These are phyloP conservation scores for Apodemus speciosus DNA, from an alignment of 2,113 vertebrate genomes.

Conservation along the genomic window DNA sequence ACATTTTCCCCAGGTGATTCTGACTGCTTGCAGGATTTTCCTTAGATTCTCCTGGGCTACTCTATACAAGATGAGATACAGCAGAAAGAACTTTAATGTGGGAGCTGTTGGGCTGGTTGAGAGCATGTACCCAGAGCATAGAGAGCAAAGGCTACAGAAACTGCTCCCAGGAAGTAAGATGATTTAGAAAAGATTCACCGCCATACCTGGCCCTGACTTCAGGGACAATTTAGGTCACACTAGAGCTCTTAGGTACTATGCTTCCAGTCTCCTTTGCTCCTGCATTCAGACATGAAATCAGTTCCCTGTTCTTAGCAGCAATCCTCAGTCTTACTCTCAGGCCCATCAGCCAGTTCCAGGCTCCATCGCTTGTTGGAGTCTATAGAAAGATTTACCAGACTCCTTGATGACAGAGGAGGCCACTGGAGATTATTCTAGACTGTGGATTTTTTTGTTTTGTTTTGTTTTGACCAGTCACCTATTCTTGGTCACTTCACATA, in stretches of 20 bases:
- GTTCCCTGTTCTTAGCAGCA: background rate
- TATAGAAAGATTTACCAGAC: background rate
- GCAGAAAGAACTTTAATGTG: background rate
- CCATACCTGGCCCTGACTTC: background rate
- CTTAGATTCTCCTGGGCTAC: background rate
- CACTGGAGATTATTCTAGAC: background rate
- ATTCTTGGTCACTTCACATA: background rate
- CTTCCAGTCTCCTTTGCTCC: background rate
- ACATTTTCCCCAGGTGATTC: background rate
- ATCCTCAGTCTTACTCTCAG: background rate
- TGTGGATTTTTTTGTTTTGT: background rate
- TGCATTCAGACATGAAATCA: background rate
- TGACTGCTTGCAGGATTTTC: background rate
- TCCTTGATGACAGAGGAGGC: background rate
- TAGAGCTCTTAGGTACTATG: background rate
- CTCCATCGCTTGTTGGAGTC: background rate
- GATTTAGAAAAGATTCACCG: background rate
- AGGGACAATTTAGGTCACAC: background rate
- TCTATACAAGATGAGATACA: background rate
- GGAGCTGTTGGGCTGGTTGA: background rate
- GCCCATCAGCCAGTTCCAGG: background rate
- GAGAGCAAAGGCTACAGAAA: background rate
- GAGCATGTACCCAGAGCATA: background rate
- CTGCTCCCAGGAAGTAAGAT: background rate
- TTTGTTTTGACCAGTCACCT: background rate